These are phyloP conservation scores for Montipora capitata DNA, from an alignment of 92 coral and sea anemone species.

Conservation along the genomic window DNA sequence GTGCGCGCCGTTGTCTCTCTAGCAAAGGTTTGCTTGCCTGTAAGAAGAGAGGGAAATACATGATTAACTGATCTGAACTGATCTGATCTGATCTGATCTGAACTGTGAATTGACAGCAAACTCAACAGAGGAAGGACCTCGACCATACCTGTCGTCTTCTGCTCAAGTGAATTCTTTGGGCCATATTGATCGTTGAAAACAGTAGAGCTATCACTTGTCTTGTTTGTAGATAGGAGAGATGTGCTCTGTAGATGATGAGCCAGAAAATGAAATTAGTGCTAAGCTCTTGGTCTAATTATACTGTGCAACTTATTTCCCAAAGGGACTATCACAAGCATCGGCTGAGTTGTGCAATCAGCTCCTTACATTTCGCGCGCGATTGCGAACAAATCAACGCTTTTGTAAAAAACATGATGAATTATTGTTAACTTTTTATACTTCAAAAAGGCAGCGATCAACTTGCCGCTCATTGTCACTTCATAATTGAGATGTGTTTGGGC, in stretches of 20 bases:
- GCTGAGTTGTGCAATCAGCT: conserved; percentile 40
- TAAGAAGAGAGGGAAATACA: conserved; percentile 7
- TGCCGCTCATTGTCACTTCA: conserved; percentile 12
- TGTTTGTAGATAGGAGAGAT: neutral
- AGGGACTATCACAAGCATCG: conserved; percentile 33
- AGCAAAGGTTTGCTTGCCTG: conserved; percentile 89
- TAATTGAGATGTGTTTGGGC: neutral
- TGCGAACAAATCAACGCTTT: conserved; percentile 54
- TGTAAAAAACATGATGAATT: conserved; percentile 26
- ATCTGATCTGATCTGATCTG: neutral
- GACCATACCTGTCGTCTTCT: conserved; percentile 49
- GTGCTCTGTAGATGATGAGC: conserved; percentile 26
- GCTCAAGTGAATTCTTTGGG: conserved; percentile 27
- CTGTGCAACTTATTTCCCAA: conserved; percentile 9
- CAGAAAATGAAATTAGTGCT: conserved; percentile 32
- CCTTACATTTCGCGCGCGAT: conserved; percentile 52
- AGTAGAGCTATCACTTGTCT: neutral
- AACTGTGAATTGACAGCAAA: neutral
- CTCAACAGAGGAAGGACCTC: neutral
- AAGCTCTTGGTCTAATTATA: conserved; percentile 32
- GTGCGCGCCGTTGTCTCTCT: conserved; percentile 92
- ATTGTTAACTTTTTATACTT: conserved; percentile 13
- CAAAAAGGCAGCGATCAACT: conserved; percentile 34
- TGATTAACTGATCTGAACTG: neutral
- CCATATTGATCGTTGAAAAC: conserved; percentile 17